Conservation (phyloP, 2,797 vertebrate genomes). For the Chanos chanos region DNA sequence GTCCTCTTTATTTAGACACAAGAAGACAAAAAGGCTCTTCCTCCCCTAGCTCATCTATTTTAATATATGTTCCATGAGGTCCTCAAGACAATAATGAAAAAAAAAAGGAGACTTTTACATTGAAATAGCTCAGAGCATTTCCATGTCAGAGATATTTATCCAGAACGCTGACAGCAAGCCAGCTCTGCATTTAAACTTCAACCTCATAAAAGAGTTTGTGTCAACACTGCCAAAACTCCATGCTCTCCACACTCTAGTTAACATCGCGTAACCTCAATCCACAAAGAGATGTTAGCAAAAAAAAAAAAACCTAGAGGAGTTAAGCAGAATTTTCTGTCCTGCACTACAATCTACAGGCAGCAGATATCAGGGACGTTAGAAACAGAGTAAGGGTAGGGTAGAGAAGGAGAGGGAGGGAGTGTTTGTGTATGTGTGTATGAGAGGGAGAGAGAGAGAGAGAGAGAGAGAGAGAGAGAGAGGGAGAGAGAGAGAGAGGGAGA, state of each 20-base stretch:
- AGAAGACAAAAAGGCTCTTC: constrained; percentile 10
- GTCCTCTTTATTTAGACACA: constrained; percentile 2
- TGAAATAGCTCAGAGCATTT: constrained; percentile 1
- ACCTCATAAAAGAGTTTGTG: constrained; percentile 48
- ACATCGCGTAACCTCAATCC: constrained; percentile 59
- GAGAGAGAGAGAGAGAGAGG: not conserved
- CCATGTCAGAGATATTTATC: not conserved
- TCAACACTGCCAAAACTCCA: constrained; percentile 53
- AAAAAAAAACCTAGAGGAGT: too few relatives aligned
- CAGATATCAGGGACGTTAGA: too few relatives aligned
- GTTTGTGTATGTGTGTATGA: too few relatives aligned
- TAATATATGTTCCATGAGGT: not conserved
- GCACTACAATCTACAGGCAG: too few relatives aligned
- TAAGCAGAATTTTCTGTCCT: too few relatives aligned
- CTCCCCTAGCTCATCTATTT: not conserved
- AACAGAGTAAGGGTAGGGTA: too few relatives aligned
- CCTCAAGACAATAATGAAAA: not conserved
- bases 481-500: constrained; percentile 6
- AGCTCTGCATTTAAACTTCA: constrained; percentile 28
- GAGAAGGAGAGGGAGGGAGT: too few relatives aligned
- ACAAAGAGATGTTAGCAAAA: constrained; percentile 46
- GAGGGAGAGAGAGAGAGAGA: constrained; percentile 22
- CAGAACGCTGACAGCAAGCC: constrained; percentile 2
- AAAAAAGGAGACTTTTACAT: not conserved
- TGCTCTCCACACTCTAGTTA: constrained; percentile 45